phyloP scores from a whole-genome alignment of 2,888 invertebrate genomes.

The Erebia epiphron region DNA sequence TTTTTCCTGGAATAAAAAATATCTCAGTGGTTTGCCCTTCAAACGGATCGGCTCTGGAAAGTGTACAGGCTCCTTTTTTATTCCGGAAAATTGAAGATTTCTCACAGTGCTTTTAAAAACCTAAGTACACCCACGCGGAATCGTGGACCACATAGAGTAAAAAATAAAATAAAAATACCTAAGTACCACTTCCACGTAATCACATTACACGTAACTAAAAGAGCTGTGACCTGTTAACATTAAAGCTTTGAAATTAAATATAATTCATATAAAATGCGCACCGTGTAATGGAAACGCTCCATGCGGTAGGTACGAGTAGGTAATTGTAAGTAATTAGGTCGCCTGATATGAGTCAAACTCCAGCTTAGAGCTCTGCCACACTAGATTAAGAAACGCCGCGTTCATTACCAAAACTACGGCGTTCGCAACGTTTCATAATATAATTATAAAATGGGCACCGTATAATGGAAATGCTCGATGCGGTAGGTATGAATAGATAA shows the following conservation, averaged over 20 bases:
- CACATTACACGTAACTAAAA: conserved; percentile 3
- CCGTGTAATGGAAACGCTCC: conserved; percentile 28
- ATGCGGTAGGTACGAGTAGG: conserved; percentile 24
- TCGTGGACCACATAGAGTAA: too few relatives aligned
- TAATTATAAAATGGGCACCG: not conserved
- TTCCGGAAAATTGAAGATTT: too few relatives aligned
- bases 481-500: not conserved
- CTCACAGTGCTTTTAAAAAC: too few relatives aligned
- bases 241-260: conserved; percentile 20
- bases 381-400: not conserved
- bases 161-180: not conserved
- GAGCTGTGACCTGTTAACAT: conserved; percentile 8
- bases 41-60: too few relatives aligned
- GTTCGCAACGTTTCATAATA: not conserved
- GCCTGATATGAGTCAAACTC: conserved; percentile 36
- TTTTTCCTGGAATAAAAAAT: too few relatives aligned
- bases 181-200: not conserved
- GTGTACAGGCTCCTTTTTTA: too few relatives aligned
- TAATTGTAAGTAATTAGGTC: conserved; percentile 42
- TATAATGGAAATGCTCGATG: not conserved
- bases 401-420: not conserved
- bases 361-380: conserved; percentile 14
- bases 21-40: too few relatives aligned
- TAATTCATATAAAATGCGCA: conserved; percentile 19
- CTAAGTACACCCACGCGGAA: too few relatives aligned